A percentile compares a stretch with the other conserved stretches of the same genome.
Evolutionary conservation across 2,113 vertebrate genomes (phyloP).

Genomic region (Tupaia tana): DNA sequence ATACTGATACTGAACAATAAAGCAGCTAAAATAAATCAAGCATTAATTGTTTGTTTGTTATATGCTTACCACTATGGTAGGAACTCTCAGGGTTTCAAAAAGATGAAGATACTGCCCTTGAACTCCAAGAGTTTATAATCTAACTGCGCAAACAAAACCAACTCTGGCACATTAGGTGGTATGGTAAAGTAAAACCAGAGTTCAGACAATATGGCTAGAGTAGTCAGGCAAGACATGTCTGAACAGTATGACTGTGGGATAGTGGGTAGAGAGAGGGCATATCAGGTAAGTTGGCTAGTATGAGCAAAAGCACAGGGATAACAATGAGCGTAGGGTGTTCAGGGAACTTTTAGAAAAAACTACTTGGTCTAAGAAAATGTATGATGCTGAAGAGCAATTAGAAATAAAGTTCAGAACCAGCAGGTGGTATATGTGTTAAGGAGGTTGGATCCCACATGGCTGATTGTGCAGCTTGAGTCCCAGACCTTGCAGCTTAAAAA

Average conservation of each 20-base stretch:
- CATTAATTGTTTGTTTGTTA: background rate
- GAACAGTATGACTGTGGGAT: background rate
- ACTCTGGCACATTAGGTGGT: background rate
- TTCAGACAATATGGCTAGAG: background rate
- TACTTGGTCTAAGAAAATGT: constrained; percentile 2
- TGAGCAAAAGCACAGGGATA: background rate
- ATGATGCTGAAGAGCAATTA: background rate
- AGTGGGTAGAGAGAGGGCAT: background rate
- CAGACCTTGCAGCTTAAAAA: no score
- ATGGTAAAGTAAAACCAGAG: background rate
- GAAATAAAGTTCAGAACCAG: background rate
- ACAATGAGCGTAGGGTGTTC: background rate
- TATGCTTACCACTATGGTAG: background rate
- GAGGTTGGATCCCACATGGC: no score
- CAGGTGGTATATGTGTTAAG: no score
- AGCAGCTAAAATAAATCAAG: constrained; percentile 9
- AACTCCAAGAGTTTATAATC: background rate
- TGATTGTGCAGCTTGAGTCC: no score
- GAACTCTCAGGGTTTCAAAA: background rate
- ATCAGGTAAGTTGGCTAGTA: background rate
- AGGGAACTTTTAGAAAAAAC: constrained; percentile 1
- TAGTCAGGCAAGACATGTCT: background rate
- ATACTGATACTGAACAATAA: background rate
- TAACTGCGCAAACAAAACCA: constrained; percentile 32
- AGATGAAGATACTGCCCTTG: constrained; percentile 22